Conservation (phyloP, 92 coral and sea anemone genomes). For the Desmophyllum pertusum region DNA sequence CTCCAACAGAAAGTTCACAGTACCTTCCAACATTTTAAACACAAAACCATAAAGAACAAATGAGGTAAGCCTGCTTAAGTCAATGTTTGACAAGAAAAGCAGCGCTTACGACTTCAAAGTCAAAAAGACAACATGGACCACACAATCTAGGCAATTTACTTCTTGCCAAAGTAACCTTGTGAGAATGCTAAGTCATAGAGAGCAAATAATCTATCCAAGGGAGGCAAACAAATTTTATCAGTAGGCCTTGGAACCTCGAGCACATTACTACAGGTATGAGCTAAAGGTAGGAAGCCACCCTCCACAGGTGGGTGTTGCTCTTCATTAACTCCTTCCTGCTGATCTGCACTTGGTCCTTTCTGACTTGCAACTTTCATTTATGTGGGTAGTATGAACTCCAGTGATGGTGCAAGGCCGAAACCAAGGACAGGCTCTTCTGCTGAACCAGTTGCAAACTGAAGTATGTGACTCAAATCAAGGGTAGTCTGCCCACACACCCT, state of each 20-base stretch:
- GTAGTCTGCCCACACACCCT: constrained; percentile 62
- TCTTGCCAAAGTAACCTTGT: constrained; percentile 47
- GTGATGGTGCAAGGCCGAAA: constrained; percentile 44
- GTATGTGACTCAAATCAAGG: constrained; percentile 57
- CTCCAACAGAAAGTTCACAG: not conserved
- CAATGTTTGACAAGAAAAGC: constrained; percentile 1
- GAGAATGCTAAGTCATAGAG: constrained; percentile 52
- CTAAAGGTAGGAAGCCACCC: constrained; percentile 56
- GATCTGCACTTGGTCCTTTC: constrained; percentile 30
- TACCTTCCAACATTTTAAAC: not conserved
- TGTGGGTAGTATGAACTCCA: constrained; percentile 32
- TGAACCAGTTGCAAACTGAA: constrained; percentile 60
- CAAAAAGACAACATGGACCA: not conserved
- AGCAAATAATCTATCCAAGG: constrained; percentile 36
- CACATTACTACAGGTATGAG: constrained; percentile 50
- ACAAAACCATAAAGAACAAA: not conserved
- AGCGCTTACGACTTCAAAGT: constrained; percentile 14
- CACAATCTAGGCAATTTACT: constrained; percentile 9
- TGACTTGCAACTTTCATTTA: constrained; percentile 37
- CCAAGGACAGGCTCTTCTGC: constrained; percentile 58
- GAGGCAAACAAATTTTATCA: constrained; percentile 41
- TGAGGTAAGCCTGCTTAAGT: not conserved
- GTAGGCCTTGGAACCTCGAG: constrained; percentile 49
- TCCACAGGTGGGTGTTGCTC: constrained; percentile 31
- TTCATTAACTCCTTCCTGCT: constrained; percentile 20